Evolutionary conservation across 2,113 vertebrate genomes (phyloP).

Genomic region (Anser cygnoides): DNA sequence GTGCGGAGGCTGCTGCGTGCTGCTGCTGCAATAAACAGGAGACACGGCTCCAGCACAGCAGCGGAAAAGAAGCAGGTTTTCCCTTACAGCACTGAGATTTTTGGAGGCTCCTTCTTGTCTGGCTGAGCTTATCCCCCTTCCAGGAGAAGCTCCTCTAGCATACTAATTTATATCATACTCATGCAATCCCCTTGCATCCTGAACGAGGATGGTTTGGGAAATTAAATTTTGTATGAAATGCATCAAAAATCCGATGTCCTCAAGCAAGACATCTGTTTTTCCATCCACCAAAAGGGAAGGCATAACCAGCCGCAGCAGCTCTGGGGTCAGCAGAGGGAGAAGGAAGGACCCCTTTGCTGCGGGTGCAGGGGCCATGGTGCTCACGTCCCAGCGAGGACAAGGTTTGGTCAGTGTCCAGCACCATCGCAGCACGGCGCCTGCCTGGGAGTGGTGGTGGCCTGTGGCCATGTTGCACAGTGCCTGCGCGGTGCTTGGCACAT

Average conservation of each 20-base stretch:
- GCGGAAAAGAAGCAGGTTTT: background rate
- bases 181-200: slow-evolving; percentile 21
- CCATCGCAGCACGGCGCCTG: background rate
- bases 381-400: rapidly evolving
- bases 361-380: rapidly evolving
- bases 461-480: rapidly evolving
- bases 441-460: background rate
- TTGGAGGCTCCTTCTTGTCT: slow-evolving; percentile 47
- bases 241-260: slow-evolving; percentile 40
- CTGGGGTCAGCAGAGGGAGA: background rate
- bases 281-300: background rate
- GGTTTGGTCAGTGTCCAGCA: background rate
- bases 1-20: background rate
- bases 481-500: background rate
- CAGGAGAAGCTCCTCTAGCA: slow-evolving; percentile 31
- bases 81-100: slow-evolving; percentile 24
- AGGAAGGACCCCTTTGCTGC: rapidly evolving
- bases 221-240: slow-evolving; percentile 43
- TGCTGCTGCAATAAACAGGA: background rate
- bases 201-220: background rate
- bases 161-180: slow-evolving; percentile 21
- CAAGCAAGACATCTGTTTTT: slow-evolving; percentile 46
- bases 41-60: background rate
- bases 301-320: background rate
- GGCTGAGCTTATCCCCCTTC: slow-evolving; percentile 35